These are phyloP conservation scores for Polyommatus iphigenia DNA, from an alignment of 2,888 invertebrate species.

Conservation along the genomic window DNA sequence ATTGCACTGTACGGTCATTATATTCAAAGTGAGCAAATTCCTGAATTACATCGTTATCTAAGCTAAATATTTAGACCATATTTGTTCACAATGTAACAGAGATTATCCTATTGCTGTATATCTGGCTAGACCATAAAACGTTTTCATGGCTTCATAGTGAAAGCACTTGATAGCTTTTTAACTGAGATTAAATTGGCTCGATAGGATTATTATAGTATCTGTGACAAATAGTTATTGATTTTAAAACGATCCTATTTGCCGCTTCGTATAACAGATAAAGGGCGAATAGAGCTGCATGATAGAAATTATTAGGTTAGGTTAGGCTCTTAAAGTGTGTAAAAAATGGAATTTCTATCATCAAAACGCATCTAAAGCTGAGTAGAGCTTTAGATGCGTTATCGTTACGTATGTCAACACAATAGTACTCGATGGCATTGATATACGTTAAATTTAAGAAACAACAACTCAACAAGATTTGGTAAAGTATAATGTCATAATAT, in stretches of 20 bases:
- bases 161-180: slow-evolving; percentile 25
- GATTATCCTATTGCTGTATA: slow-evolving; percentile 3
- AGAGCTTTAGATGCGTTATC: too few species aligned
- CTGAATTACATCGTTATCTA: slow-evolving; percentile 6
- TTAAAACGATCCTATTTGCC: slow-evolving; percentile 14
- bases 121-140: slow-evolving; percentile 21
- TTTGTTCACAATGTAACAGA: slow-evolving; percentile 14
- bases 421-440: too few species aligned
- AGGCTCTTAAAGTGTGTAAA: too few species aligned
- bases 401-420: too few species aligned
- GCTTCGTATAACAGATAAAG: neutral
- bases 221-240: slow-evolving; percentile 19
- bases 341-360: too few species aligned
- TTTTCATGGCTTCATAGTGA: slow-evolving; percentile 24
- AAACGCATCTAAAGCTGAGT: too few species aligned
- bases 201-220: neutral
- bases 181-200: neutral
- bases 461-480: too few species aligned
- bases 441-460: too few species aligned
- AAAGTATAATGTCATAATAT: too few species aligned
- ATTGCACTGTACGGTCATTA: neutral
- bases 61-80: slow-evolving; percentile 19
- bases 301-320: neutral
- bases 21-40: slow-evolving; percentile 1
- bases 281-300: neutral